A percentile compares a stretch with the other conserved stretches of the same genome.
Evolutionary conservation across 2,113 vertebrate species (phyloP).

Genomic region (Rallus limicola): DNA sequence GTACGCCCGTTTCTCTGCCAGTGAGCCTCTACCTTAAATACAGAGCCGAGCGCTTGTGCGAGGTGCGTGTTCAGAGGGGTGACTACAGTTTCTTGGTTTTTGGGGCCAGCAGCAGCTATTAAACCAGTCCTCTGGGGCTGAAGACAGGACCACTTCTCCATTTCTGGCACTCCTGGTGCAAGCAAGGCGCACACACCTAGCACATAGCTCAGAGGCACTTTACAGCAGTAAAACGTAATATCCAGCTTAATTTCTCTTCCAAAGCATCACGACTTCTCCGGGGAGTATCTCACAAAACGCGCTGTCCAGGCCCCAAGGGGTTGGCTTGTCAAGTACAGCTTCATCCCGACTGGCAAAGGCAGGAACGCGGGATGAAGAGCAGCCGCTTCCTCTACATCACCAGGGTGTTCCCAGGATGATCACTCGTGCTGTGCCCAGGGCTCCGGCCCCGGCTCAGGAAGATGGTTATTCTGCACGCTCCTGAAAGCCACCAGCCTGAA

Average conservation of each 20-base stretch:
- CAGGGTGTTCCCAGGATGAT: background rate
- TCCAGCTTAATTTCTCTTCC: background rate
- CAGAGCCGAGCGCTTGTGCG: background rate
- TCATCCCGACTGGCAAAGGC: background rate
- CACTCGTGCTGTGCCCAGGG: fast-evolving
- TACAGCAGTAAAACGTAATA: background rate
- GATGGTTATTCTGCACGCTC: background rate
- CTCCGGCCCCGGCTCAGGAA: background rate
- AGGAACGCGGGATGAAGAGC: background rate
- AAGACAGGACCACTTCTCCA: background rate
- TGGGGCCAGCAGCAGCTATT: background rate
- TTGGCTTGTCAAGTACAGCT: background rate
- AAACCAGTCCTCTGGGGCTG: background rate
- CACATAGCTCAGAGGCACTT: background rate
- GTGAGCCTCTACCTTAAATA: background rate
- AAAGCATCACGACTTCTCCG: background rate
- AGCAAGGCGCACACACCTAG: background rate
- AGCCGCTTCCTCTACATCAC: background rate
- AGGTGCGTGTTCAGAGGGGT: background rate
- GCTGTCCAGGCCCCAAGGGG: background rate
- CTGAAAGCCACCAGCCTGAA: conserved; percentile 9
- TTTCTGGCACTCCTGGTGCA: background rate
- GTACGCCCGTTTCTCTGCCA: background rate
- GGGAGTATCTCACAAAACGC: background rate
- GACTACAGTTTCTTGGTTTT: background rate